These are phyloP conservation scores for Siphamia tubifer DNA, from an alignment of 2,113 vertebrate species.

Conservation along the genomic window DNA sequence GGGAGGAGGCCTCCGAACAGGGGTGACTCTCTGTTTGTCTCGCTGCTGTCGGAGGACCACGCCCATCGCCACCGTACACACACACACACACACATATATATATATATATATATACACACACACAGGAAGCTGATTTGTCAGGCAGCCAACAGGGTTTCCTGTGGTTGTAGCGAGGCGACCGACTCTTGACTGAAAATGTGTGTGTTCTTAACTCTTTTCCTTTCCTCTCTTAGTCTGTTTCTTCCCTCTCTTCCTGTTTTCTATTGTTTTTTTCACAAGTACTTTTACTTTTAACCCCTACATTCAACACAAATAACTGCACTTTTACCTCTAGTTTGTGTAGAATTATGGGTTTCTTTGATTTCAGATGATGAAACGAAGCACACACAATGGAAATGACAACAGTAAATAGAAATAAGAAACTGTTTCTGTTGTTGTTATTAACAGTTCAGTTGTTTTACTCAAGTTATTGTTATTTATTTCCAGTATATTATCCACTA, in stretches of 20 bases:
- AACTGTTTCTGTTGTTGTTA: no score
- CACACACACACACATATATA: slow-evolving; percentile 40
- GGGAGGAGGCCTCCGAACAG: slow-evolving; percentile 40
- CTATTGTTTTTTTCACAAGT: slow-evolving; percentile 15
- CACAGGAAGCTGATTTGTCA: slow-evolving; percentile 55
- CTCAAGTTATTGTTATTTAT: no score
- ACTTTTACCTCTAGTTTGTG: no score
- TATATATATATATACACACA: no score
- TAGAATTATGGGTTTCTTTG: no score
- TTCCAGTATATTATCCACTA: no score
- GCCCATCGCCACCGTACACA: slow-evolving; percentile 41
- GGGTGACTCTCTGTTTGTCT: slow-evolving; percentile 54
- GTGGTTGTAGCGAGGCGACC: slow-evolving; percentile 42
- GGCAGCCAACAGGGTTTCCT: slow-evolving; percentile 62
- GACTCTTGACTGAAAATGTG: slow-evolving; percentile 17
- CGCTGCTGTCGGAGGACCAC: slow-evolving; percentile 59
- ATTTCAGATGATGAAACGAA: no score
- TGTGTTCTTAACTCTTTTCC: slow-evolving; percentile 8
- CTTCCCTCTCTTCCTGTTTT: slow-evolving; percentile 36
- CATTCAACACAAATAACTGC: no score
- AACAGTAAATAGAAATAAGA: no score
- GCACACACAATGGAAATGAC: no score
- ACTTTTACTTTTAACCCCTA: no score
- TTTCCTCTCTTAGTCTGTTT: slow-evolving; percentile 6
- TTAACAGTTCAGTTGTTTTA: no score